phyloP scores from a whole-genome alignment of 2,888 invertebrate species.

The Acleris sparsana region DNA sequence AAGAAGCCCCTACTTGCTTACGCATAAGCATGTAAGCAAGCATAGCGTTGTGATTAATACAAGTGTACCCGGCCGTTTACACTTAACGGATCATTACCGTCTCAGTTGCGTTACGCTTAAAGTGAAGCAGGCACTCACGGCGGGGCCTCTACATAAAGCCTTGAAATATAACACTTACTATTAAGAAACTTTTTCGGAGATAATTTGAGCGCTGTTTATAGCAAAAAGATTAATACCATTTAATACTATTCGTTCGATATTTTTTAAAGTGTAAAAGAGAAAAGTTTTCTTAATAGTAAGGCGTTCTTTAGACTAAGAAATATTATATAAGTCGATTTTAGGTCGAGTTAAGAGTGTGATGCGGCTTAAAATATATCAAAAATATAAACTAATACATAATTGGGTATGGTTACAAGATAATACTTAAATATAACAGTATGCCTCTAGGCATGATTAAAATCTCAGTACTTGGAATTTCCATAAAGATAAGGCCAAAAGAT shows the following conservation, averaged over 20 bases:
- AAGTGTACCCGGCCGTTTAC: background rate
- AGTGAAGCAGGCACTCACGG: conserved; percentile 71
- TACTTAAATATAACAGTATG: conserved; percentile 20
- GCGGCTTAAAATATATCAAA: conserved; percentile 9
- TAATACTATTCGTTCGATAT: background rate
- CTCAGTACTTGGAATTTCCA: conserved; percentile 17
- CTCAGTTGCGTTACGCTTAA: conserved; percentile 33
- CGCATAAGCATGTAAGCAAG: too few relatives aligned
- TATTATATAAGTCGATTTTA: conserved; percentile 10
- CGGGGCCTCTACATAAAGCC: conserved; percentile 44
- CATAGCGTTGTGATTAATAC: too few relatives aligned
- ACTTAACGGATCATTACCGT: background rate
- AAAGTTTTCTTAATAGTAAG: conserved; percentile 27
- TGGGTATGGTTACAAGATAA: conserved; percentile 32
- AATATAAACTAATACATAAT: conserved; percentile 15
- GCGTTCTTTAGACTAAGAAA: conserved; percentile 18
- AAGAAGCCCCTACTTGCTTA: too few relatives aligned
- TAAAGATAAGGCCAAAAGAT: conserved; percentile 14
- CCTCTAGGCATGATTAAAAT: conserved; percentile 13
- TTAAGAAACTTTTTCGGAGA: conserved; percentile 4
- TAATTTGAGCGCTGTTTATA: background rate
- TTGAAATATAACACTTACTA: conserved; percentile 12
- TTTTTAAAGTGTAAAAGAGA: background rate
- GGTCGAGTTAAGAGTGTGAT: conserved; percentile 14
- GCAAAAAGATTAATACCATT: background rate